Base-by-base conservation (phyloP, 1,140 invertebrate species). In the Eriocheir sinensis region DNA sequence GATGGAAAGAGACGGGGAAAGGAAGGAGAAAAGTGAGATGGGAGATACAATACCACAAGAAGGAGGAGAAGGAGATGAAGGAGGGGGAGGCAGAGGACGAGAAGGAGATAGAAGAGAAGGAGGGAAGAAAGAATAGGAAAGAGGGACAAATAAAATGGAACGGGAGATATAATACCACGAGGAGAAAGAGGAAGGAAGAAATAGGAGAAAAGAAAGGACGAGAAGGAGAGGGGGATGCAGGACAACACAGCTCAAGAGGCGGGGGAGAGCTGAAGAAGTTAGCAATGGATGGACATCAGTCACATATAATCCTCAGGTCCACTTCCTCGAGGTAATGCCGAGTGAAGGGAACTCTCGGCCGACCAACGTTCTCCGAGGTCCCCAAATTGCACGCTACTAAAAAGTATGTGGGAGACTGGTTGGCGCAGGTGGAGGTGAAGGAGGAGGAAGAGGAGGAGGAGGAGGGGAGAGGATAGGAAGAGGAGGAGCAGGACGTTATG, bases 311-410 rank as follows among this genome's bases (percentile, higher is more conserved):
- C 60, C 60, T 72, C 60, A n/a, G 60, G 60, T 72, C 60, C 21
- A 72, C 60, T 72, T 72, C 60, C 60, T 72, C 60, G 27, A 72
- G 60, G 60, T 72, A 72, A 72, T 72, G 6, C 60, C 60, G 60
- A 72, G 60, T 21, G 27, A 72, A n/a, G 60, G 60, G n/a, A 72
- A 72, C 60, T 72, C 60, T 72, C n/a, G n/a, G 60, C n/a, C 60
- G 21, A 72, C 27, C 60, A 72, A 12, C 12, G 2, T 72, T 21
- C 27, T 72, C 60, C n/a, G 60, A 27, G 21, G 21, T n/a, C 60
- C 60, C n/a, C 60, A 72, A 72, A 72, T 72, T 72, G 60, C 60
- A 72, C 60, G n/a, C 60, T n/a, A 72, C 60, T 72, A 72, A 72
- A 72, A 72, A n/a, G 60, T n/a, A 72, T 72, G 60, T 21, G 60